These are phyloP conservation scores for Phoeniculus purpureus DNA, from an alignment of 2,797 vertebrate genomes.

Conservation along the genomic window DNA sequence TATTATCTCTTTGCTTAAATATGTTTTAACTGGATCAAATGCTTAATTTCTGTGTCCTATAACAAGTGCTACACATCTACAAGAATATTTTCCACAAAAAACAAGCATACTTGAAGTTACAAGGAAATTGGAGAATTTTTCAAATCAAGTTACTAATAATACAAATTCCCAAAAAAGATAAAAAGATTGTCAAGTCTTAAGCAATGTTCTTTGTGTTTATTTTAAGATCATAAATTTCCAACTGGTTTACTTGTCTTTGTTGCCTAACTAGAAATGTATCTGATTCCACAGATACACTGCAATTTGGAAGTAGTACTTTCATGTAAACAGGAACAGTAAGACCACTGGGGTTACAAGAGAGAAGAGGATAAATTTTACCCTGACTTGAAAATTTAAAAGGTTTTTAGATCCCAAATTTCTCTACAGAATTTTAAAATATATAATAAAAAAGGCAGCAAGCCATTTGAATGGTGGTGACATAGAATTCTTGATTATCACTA, in stretches of 20 bases:
- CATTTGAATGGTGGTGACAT: not conserved
- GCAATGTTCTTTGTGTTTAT: not conserved
- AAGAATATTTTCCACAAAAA: not conserved
- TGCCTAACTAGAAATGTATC: not conserved
- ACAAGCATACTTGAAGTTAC: not conserved
- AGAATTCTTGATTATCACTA: not conserved
- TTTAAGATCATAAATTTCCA: not conserved
- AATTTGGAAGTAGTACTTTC: not conserved
- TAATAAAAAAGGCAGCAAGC: not conserved
- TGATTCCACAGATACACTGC: not conserved
- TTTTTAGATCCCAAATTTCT: not conserved
- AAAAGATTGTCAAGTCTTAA: not conserved
- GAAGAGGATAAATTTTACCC: not conserved
- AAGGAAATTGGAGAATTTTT: not conserved
- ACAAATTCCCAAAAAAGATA: not conserved
- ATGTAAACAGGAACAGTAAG: rapidly evolving
- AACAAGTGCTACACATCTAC: not conserved
- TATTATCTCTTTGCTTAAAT: not conserved
- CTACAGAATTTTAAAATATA: not conserved
- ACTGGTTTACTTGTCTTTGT: not conserved
- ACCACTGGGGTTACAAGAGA: not conserved
- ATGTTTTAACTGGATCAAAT: not conserved
- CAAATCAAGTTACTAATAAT: not conserved
- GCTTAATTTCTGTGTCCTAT: not conserved
- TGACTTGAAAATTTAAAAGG: not conserved